Evolutionary conservation across 2,113 vertebrate species (phyloP).

Genomic region (Myotis yumanensis): DNA sequence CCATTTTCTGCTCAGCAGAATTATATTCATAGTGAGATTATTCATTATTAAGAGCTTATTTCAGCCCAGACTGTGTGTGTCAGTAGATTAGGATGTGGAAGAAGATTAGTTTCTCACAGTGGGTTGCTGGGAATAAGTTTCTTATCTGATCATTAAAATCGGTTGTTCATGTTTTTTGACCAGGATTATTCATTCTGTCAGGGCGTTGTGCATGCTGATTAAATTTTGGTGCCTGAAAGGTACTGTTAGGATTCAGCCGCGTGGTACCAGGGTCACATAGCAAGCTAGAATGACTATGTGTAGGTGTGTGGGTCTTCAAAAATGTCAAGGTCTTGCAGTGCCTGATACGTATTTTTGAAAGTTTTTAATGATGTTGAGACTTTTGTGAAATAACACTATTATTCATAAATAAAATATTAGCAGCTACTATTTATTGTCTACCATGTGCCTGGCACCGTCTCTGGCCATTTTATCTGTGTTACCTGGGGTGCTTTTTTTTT

Average conservation of each 20-base stretch:
- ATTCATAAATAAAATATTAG: background rate
- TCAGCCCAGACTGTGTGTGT: constrained; percentile 76
- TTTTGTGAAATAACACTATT: background rate
- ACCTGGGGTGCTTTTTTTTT: background rate
- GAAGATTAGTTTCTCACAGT: constrained; percentile 81
- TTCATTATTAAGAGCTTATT: constrained; percentile 86
- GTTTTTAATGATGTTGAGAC: background rate
- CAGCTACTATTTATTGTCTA: background rate
- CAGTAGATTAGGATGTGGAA: constrained; percentile 81
- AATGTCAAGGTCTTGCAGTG: background rate
- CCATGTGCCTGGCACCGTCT: background rate
- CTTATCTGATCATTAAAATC: constrained; percentile 84
- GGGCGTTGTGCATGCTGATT: constrained; percentile 65
- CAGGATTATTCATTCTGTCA: constrained; percentile 82
- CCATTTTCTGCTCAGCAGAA: constrained; percentile 80
- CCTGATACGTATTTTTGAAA: background rate
- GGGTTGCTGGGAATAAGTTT: constrained; percentile 78
- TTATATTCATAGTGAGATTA: constrained; percentile 79
- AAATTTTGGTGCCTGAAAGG: constrained; percentile 18
- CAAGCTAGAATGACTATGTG: constrained; percentile 49
- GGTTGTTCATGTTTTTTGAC: constrained; percentile 80
- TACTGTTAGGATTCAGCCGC: constrained; percentile 73
- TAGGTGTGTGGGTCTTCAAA: background rate
- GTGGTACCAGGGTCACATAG: constrained; percentile 62
- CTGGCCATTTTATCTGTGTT: background rate